Base-by-base conservation (phyloP, 2,888 invertebrate genomes). In the Tillus elongatus region DNA sequence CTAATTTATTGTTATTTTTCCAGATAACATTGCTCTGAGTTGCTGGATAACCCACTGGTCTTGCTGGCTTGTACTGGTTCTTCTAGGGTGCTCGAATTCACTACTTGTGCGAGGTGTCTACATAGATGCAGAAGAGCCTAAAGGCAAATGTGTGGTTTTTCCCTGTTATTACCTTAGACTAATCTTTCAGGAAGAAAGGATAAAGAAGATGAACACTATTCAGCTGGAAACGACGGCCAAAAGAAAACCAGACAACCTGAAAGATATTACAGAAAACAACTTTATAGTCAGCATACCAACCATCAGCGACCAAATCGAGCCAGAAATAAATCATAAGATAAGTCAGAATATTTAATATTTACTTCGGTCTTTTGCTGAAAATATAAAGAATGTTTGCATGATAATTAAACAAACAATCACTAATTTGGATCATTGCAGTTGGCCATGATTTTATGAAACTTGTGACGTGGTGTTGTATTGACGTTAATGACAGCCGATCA, bases 81-180 rank as follows among this genome's bases (percentile, higher is more conserved):
- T 88, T 4, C 70, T 90, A 36, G 87, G 88, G 58, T 88, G 88
- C 57, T 82, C 88, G 50, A 90, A 91, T 66, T 86, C 89, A 0
- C 73, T 90, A 35, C 71, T 90, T 43, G 89, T 89, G 2, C 74
- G 89, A 30, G 91, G 90, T 0, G 87, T 90, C 2, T 87, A 84
- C 63, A 85, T 89, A 36, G 90, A 90, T 62, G 89, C 83, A 0
- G 87, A 88, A 52, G 87, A 87, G 50, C 78, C 80, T 0, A 82
- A 79, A 1, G 85, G 86, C 10, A 79, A 85, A 51, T 86, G 88
- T 57, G 84, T 88, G 2, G 79, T 83, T 34, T 82, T 89, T 61
- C 85, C 88, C 2, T 85, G 86, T 56, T 82, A 84, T 56, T 90
- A 88, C 61, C 74, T 89, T 15, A 70, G 86, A 46, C 66, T 85